Evolutionary conservation across 64 coral and sea anemone species (phyloP).

Genomic region (Actinia tenebrosa): DNA sequence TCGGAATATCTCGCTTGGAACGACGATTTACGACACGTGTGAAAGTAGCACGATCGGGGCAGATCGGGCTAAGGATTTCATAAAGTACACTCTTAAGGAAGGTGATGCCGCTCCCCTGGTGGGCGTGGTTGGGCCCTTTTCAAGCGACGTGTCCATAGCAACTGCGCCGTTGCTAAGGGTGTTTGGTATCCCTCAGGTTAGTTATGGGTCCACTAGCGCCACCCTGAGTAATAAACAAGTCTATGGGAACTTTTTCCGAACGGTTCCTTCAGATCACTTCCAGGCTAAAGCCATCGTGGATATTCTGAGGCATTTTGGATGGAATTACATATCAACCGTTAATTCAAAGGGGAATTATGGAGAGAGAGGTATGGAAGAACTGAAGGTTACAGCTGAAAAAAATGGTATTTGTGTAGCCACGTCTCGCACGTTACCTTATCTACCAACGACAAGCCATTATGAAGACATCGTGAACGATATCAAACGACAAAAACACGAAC

Average conservation of each 20-base stretch:
- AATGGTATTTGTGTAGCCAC: slow-evolving; percentile 73
- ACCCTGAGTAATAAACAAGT: slow-evolving; percentile 79
- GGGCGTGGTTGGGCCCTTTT: slow-evolving; percentile 71
- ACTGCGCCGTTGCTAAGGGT: slow-evolving; percentile 78
- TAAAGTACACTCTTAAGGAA: slow-evolving; percentile 61
- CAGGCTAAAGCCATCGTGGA: slow-evolving; percentile 81
- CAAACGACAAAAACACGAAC: not conserved
- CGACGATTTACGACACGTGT: slow-evolving; percentile 87
- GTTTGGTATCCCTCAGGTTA: slow-evolving; percentile 90
- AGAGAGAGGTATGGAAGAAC: slow-evolving; percentile 65
- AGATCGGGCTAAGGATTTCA: slow-evolving; percentile 74
- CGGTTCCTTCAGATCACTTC: slow-evolving; percentile 74
- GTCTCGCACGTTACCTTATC: slow-evolving; percentile 24
- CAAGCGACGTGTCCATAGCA: slow-evolving; percentile 76
- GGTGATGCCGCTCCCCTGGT: slow-evolving; percentile 42
- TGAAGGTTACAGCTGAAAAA: slow-evolving; percentile 23
- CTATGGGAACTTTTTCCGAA: slow-evolving; percentile 84
- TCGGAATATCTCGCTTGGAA: slow-evolving; percentile 73
- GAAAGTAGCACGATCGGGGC: slow-evolving; percentile 86
- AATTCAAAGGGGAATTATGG: slow-evolving; percentile 86
- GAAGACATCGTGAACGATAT: slow-evolving; percentile 36
- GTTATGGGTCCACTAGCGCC: slow-evolving; percentile 73
- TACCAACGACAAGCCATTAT: slow-evolving; percentile 46
- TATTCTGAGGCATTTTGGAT: slow-evolving; percentile 61
- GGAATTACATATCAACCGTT: slow-evolving; percentile 80